phyloP scores from a whole-genome alignment of 64 coral and sea anemone genomes.

The Hydrozoanthus tunicans region DNA sequence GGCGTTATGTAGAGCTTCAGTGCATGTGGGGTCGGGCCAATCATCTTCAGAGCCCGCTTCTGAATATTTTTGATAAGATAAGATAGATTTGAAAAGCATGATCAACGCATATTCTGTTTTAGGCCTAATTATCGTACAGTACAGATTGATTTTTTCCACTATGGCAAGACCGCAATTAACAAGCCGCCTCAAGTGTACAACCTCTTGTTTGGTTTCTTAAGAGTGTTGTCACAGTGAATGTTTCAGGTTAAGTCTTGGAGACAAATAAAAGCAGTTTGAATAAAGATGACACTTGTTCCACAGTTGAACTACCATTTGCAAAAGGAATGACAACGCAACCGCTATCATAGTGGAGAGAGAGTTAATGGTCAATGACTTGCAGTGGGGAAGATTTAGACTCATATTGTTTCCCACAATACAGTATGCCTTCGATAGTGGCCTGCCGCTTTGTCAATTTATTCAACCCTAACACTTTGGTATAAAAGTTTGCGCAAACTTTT shows the following conservation, averaged over 20 bases:
- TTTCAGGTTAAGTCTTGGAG: background rate
- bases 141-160: background rate
- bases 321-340: background rate
- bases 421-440: too few relatives aligned
- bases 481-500: too few relatives aligned
- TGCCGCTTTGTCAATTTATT: too few relatives aligned
- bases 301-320: background rate
- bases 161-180: too few relatives aligned
- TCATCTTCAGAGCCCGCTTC: constrained; percentile 15
- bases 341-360: background rate
- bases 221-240: background rate
- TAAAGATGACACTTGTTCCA: constrained; percentile 6
- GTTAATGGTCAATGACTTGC: background rate
- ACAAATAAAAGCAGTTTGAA: background rate
- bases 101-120: constrained; percentile 17
- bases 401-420: background rate
- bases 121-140: constrained; percentile 16
- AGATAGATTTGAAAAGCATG: constrained; percentile 9
- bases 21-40: constrained; percentile 21
- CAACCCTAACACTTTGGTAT: too few relatives aligned
- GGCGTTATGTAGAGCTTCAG: constrained; percentile 20
- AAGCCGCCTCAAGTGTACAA: background rate
- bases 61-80: background rate
- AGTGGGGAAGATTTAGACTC: background rate
- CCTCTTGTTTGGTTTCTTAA: constrained; percentile 22